phyloP scores from a whole-genome alignment of 2,113 vertebrate species.

The Grantiella picta region DNA sequence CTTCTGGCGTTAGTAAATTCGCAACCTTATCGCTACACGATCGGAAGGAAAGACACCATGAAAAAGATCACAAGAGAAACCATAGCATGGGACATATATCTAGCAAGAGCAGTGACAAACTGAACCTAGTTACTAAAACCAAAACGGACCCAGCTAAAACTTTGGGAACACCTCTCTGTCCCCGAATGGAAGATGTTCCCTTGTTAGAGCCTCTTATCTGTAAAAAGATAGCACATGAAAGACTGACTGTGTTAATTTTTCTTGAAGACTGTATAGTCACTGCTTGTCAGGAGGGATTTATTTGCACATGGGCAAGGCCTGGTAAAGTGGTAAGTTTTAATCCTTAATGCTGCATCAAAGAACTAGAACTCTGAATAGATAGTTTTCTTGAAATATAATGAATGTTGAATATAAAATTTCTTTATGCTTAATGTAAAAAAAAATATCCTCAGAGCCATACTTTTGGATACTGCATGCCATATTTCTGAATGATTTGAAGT shows the following conservation, averaged over 20 bases:
- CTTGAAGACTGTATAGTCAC: constrained; percentile 99
- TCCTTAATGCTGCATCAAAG: constrained; percentile 81
- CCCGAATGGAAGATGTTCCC: constrained; percentile 97
- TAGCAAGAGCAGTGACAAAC: constrained; percentile 99
- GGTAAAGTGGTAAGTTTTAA: constrained; percentile 98
- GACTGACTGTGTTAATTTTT: constrained; percentile 98
- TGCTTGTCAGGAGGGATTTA: constrained; percentile 99
- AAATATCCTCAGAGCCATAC: constrained; percentile 81
- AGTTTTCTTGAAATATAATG: constrained; percentile 73
- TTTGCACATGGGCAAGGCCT: constrained; percentile 99
- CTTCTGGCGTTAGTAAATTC: constrained; percentile 94
- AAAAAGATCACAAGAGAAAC: constrained; percentile 99
- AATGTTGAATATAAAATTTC: constrained; percentile 79
- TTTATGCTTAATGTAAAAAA: constrained; percentile 79
- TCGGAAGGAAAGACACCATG: constrained; percentile 92
- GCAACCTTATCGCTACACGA: constrained; percentile 95
- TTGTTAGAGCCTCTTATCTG: constrained; percentile 98
- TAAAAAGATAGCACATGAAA: constrained; percentile 99
- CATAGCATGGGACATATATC: constrained; percentile 99
- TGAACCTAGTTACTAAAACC: constrained; percentile 88
- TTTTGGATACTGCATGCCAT: constrained; percentile 87
- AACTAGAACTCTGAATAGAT: constrained; percentile 73
- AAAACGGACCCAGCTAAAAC: constrained; percentile 92
- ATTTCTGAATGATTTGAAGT: constrained; percentile 83
- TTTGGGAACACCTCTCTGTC: constrained; percentile 92